Conservation (phyloP, 1,140 invertebrate species). For the Atopsyche davidsoni region DNA sequence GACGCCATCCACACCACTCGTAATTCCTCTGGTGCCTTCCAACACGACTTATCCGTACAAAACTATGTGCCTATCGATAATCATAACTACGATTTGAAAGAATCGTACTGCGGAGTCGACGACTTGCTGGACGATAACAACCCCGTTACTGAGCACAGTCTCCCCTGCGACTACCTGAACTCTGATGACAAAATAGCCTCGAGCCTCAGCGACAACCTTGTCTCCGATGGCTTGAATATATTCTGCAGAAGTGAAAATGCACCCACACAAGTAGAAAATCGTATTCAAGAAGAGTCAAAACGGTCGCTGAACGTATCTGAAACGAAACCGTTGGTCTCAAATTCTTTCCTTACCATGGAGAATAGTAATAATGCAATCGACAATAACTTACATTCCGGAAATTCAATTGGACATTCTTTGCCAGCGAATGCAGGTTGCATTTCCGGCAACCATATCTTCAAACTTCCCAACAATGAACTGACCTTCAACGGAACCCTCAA, state of each 20-base stretch:
- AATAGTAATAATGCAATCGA: constrained; percentile 48
- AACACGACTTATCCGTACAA: constrained; percentile 8
- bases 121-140: constrained; percentile 5
- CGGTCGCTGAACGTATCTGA: not conserved
- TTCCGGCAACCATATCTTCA: constrained; percentile 34
- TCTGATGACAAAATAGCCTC: too few relatives aligned
- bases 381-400: constrained; percentile 30
- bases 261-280: not conserved
- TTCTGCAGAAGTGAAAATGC: too few relatives aligned
- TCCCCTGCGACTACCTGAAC: not conserved
- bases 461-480: constrained; percentile 43
- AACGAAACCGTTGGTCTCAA: constrained; percentile 36
- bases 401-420: constrained; percentile 37
- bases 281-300: constrained; percentile 6
- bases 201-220: too few relatives aligned
- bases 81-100: constrained; percentile 6
- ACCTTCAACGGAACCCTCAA: constrained; percentile 46
- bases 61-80: constrained; percentile 7
- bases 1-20: constrained; percentile 1
- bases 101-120: constrained; percentile 8
- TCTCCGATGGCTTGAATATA: too few relatives aligned
- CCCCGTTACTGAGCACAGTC: not conserved
- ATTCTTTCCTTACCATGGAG: constrained; percentile 42
- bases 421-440: constrained; percentile 33
- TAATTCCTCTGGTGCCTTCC: constrained; percentile 5